These are phyloP conservation scores for Lepidurus packardi DNA, from an alignment of 1,140 invertebrate genomes.

Conservation along the genomic window DNA sequence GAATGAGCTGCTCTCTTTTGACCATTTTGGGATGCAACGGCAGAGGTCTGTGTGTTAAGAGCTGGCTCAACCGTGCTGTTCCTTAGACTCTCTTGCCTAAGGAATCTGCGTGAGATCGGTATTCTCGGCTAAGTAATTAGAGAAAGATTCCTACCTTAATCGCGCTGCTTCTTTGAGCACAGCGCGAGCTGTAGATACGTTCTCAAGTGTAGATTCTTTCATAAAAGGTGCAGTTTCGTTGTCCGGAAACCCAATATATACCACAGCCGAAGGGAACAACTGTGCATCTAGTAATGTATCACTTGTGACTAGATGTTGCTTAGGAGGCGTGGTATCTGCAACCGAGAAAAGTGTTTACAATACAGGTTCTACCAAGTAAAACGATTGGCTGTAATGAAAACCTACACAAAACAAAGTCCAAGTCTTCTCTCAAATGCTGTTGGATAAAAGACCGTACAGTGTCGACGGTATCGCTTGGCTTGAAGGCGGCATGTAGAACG, in stretches of 20 bases:
- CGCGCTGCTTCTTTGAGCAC: slow-evolving; percentile 11
- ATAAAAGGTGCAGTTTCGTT: neutral
- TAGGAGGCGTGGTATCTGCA: neutral
- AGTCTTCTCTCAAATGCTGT: neutral
- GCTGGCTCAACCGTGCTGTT: neutral
- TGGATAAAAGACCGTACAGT: neutral
- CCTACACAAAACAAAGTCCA: neutral
- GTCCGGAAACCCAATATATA: neutral
- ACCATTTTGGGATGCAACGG: neutral
- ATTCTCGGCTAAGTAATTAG: neutral
- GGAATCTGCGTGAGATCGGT: neutral
- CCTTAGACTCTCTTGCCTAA: slow-evolving; percentile 4
- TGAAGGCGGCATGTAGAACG: neutral
- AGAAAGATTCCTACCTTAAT: neutral
- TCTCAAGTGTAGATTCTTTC: neutral
- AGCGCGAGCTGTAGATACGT: neutral
- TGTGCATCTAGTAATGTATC: neutral
- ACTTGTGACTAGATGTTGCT: neutral
- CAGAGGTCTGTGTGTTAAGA: neutral
- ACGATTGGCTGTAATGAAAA: neutral
- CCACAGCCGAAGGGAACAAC: neutral
- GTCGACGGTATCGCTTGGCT: slow-evolving; percentile 6
- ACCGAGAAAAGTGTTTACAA: neutral
- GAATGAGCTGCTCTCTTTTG: neutral
- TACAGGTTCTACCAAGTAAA: neutral